Conservation (phyloP, 2,113 vertebrate genomes). For the pig (Sus scrofa) region DNA sequence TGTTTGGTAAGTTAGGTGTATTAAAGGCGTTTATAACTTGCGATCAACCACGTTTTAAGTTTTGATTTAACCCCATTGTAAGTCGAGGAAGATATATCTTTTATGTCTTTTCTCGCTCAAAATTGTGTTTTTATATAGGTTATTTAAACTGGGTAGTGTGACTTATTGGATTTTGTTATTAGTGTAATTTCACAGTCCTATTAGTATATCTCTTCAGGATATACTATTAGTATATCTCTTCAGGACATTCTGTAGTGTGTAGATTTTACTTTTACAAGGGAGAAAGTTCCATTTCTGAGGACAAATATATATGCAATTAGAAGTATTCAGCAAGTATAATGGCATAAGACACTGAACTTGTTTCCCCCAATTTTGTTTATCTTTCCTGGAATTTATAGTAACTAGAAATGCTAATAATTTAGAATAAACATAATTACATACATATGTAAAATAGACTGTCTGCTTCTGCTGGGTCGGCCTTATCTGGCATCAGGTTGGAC, state of each 20-base stretch:
- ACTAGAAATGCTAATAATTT: conserved; percentile 30
- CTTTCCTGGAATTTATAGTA: not conserved
- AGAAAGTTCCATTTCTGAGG: not conserved
- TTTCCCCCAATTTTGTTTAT: not conserved
- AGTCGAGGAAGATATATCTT: not conserved
- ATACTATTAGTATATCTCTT: not conserved
- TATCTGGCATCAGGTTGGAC: not conserved
- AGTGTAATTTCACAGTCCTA: not conserved
- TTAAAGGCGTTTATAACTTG: not conserved
- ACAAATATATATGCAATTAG: conserved; percentile 7
- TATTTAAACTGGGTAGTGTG: conserved; percentile 4
- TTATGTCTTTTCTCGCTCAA: not conserved
- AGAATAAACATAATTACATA: not conserved
- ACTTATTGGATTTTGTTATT: conserved; percentile 40
- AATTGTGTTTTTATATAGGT: not conserved
- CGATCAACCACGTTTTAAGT: too few species aligned
- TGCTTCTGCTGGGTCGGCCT: not conserved
- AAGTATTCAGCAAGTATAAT: not conserved
- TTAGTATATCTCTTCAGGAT: conserved; percentile 19
- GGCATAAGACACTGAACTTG: not conserved
- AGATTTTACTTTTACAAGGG: not conserved
- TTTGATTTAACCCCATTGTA: not conserved
- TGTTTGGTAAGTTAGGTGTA: not conserved
- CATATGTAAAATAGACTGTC: not conserved
- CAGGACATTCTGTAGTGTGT: not conserved